These are phyloP conservation scores for Dolichomitus sp. DNA, from an alignment of 2,888 invertebrate genomes.

Conservation along the genomic window DNA sequence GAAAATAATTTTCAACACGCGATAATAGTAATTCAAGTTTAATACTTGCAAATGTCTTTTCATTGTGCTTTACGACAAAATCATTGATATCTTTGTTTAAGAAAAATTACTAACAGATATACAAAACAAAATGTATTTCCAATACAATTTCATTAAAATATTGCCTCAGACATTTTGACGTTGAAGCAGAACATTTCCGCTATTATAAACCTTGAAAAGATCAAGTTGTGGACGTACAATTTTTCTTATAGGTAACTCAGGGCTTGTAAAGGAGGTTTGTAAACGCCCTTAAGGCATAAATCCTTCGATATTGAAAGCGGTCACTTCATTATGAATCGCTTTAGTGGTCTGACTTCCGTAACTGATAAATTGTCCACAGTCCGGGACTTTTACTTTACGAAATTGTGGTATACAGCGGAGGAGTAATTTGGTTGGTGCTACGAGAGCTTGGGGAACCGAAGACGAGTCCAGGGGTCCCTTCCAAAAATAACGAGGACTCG, in stretches of 20 bases:
- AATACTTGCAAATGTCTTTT: too few species aligned
- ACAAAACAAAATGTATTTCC: too few species aligned
- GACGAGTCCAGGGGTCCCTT: slow-evolving; percentile 62
- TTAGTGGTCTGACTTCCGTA: neutral
- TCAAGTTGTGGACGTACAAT: neutral
- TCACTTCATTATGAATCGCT: neutral
- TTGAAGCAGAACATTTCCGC: neutral
- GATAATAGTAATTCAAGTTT: too few species aligned
- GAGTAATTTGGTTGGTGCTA: slow-evolving; percentile 3
- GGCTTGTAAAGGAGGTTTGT: neutral
- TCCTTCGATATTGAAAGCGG: neutral
- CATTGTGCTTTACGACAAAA: too few species aligned
- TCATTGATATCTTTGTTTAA: too few species aligned
- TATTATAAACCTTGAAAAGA: neutral
- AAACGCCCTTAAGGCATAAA: neutral
- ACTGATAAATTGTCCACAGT: neutral
- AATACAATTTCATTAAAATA: too few species aligned
- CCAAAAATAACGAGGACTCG: slow-evolving; percentile 69
- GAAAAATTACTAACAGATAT: too few species aligned
- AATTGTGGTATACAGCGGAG: neutral
- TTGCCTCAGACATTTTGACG: neutral
- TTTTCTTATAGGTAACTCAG: neutral
- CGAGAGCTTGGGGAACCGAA: slow-evolving; percentile 9
- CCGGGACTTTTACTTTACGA: neutral
- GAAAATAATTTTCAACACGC: too few species aligned